Base-by-base conservation (phyloP, 2,797 vertebrate species). In the Vespertilio murinus region DNA sequence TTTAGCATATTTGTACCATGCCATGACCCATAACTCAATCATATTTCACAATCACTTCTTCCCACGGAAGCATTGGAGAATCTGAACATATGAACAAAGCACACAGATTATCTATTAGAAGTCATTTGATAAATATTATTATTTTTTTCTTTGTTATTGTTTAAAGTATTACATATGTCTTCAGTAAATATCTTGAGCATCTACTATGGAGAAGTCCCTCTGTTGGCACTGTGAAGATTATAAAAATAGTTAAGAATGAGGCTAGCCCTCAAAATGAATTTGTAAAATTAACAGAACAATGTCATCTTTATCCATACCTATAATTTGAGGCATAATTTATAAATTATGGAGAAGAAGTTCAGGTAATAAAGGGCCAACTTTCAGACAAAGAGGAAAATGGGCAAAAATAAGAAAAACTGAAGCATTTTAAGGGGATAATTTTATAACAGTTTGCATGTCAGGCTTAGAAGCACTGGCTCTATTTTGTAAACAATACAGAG, bases 1-100 rank as follows among this genome's bases (percentile, higher is more conserved):
- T 94, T 94, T 42, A 47, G 23, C 67, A 83, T 89, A 80, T 77
- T 91, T 95, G 14, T 61, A 59, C 67, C 70, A 82, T 85, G 77
- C 95, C 73, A 79, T 35, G 56, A 80, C 77, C 80, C 25, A 16
- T 90, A 85, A 80, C n/a, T 56, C 20, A 35, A 91, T 89, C 75
- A 67, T 56, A 81, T 91, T 94, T 93, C 83, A 87, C 45, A 70
- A 75, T 64, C 75, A 70, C 33, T 71, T 94, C 22, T 94, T 91
- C 52, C 71, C 73, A 81, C 22, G 61, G 38, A 94, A 81, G 65
- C 28, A 84, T 84, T 59, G 91, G 54, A 22, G 23, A 73, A 77
- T n/a, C 30, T 79, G 73, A 90, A 93, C 10, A 25, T 38, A 67
- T 78, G 90, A 83, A 81, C 14, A 87, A 94, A 95, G 59, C 35